A percentile compares a stretch with the other conserved stretches of the same genome.
Conservation (phyloP, 2,113 vertebrate genomes). For the Meles meles region DNA sequence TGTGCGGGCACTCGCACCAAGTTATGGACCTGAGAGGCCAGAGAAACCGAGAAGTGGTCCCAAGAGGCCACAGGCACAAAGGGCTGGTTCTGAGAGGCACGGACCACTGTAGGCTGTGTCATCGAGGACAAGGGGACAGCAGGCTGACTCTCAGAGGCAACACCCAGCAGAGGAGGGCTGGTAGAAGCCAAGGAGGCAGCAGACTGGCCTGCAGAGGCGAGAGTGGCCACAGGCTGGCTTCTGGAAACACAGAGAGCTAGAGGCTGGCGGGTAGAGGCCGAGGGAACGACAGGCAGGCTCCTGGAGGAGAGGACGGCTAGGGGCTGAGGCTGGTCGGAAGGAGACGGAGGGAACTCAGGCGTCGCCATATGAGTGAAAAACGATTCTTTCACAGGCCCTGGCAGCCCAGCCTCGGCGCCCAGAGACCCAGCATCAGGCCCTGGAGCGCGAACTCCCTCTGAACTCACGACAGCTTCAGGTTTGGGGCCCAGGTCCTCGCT, state of each 20-base stretch:
- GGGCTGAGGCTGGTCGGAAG: not conserved
- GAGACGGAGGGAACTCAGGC: rapidly evolving
- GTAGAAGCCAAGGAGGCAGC: not conserved
- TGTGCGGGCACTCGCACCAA: no score
- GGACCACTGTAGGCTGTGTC: not conserved
- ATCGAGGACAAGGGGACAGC: not conserved
- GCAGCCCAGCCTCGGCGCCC: not conserved
- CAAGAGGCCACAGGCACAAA: not conserved
- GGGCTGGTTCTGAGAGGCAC: not conserved
- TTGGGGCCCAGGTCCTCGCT: not conserved
- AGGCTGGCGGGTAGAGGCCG: not conserved
- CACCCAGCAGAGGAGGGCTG: not conserved
- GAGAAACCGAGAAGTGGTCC: not conserved
- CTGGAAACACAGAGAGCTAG: rapidly evolving
- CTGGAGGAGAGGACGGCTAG: not conserved
- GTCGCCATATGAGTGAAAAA: rapidly evolving
- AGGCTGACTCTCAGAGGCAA: not conserved
- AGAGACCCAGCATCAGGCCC: not conserved
- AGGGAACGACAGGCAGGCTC: not conserved
- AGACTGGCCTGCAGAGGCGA: not conserved
- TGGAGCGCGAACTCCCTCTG: not conserved
- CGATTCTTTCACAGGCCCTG: not conserved
- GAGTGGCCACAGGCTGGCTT: not conserved
- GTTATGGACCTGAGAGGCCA: not conserved
- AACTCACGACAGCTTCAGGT: not conserved